Conservation (phyloP, 1,140 invertebrate genomes). For the Odontomachus brunneus region DNA sequence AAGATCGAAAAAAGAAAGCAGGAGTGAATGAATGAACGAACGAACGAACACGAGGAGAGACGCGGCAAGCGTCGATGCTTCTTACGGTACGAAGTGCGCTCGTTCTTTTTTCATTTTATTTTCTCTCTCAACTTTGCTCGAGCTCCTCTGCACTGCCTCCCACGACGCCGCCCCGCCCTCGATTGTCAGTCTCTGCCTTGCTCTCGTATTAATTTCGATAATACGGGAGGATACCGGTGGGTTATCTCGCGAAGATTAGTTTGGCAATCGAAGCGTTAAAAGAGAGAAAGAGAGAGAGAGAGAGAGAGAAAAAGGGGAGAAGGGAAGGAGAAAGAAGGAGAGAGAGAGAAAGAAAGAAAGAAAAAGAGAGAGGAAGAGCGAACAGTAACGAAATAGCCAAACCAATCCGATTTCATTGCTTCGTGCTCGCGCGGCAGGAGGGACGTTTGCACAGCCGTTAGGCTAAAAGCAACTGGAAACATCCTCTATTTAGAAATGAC, state of each 20-base stretch:
- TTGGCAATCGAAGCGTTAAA: constrained; percentile 16
- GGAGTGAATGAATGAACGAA: not conserved
- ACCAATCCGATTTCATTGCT: constrained; percentile 45
- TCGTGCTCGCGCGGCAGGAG: constrained; percentile 26
- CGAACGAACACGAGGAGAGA: constrained; percentile 20
- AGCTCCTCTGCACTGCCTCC: constrained; percentile 58
- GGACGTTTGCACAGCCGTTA: constrained; percentile 46
- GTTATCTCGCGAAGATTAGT: constrained; percentile 37
- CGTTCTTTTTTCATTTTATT: constrained; percentile 31
- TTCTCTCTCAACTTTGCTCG: constrained; percentile 52
- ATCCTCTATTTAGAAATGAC: constrained; percentile 14
- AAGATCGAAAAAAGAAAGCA: constrained; percentile 25
- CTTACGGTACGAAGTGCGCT: constrained; percentile 25
- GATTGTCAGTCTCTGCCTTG: constrained; percentile 61
- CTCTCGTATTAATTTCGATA: constrained; percentile 48
- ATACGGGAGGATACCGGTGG: constrained; percentile 6
- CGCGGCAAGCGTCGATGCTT: constrained; percentile 52
- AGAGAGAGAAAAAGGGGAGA: no score
- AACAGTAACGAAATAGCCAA: not conserved
- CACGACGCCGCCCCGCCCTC: constrained; percentile 57
- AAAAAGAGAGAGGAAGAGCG: no score
- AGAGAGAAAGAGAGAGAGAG: not conserved
- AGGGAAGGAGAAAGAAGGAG: no score
- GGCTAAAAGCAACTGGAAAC: not conserved
- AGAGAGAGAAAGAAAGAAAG: no score